phyloP scores from a whole-genome alignment of 1,140 invertebrate species.

The Drosophila lacteicornis region DNA sequence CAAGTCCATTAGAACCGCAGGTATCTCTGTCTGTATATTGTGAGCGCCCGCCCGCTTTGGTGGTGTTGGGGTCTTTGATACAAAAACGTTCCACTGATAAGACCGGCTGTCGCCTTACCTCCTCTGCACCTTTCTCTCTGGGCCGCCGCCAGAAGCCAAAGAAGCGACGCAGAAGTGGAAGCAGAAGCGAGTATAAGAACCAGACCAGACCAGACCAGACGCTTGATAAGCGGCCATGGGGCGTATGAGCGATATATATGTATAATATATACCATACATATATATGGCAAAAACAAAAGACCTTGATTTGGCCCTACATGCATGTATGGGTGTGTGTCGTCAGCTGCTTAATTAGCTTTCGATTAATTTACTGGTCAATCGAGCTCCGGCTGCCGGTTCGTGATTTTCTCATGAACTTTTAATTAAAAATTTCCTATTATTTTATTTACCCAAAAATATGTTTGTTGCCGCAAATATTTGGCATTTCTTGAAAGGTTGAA shows the following conservation, averaged over 20 bases:
- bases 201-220: slow-evolving; percentile 42
- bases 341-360: slow-evolving; percentile 79
- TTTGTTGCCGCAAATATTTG: slow-evolving; percentile 7
- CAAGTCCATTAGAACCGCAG: slow-evolving; percentile 42
- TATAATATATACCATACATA: slow-evolving; percentile 11
- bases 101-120: slow-evolving; percentile 37
- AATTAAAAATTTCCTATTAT: slow-evolving; percentile 13
- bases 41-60: background rate
- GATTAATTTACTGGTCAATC: slow-evolving; percentile 66
- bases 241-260: slow-evolving; percentile 40
- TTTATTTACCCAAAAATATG: background rate
- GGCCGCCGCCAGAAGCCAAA: slow-evolving; percentile 35
- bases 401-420: slow-evolving; percentile 43
- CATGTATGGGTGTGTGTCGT: slow-evolving; percentile 44
- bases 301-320: slow-evolving; percentile 39
- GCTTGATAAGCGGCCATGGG: slow-evolving; percentile 51
- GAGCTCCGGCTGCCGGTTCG: slow-evolving; percentile 23
- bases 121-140: background rate
- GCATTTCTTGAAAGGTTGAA: slow-evolving; percentile 1
- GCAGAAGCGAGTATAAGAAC: slow-evolving; percentile 39
- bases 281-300: slow-evolving; percentile 50
- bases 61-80: slow-evolving; percentile 23
- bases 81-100: slow-evolving; percentile 44
- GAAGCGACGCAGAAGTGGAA: slow-evolving; percentile 42
- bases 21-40: slow-evolving; percentile 38